Conservation (phyloP, 2,113 vertebrate genomes). For the Scomber colias region DNA sequence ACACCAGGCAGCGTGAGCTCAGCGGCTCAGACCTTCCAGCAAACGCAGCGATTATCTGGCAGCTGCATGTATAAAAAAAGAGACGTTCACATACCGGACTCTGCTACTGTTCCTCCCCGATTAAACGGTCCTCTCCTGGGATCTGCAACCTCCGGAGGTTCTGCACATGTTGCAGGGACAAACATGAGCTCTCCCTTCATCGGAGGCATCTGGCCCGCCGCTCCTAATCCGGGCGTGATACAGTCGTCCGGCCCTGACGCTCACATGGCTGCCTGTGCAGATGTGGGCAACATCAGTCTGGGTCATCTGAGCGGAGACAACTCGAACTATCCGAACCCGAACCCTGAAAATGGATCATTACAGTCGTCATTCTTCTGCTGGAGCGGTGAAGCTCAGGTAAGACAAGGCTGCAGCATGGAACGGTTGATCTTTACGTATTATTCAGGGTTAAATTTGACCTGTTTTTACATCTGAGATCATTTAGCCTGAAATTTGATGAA, state of each 20-base stretch:
- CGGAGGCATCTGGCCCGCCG: background rate
- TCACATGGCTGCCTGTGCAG: background rate
- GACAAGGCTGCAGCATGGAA: background rate
- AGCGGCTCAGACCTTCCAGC: background rate
- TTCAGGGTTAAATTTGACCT: no score
- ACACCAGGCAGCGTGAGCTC: background rate
- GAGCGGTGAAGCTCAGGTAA: conserved; percentile 45
- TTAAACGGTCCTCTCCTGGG: background rate
- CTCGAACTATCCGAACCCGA: background rate
- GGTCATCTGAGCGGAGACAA: background rate
- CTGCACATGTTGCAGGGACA: background rate
- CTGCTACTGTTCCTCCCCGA: background rate
- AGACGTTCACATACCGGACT: background rate
- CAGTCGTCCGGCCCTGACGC: background rate
- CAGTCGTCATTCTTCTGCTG: conserved; percentile 40
- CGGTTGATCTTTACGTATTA: no score
- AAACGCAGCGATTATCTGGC: background rate
- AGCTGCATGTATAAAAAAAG: conserved; percentile 58
- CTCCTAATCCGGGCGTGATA: background rate
- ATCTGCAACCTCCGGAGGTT: background rate
- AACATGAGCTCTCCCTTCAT: background rate
- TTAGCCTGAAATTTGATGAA: no score
- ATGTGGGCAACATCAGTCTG: background rate
- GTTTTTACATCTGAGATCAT: no score
- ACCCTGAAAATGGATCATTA: background rate